phyloP scores from a whole-genome alignment of 2,888 invertebrate species.

The Xestia xanthographa region DNA sequence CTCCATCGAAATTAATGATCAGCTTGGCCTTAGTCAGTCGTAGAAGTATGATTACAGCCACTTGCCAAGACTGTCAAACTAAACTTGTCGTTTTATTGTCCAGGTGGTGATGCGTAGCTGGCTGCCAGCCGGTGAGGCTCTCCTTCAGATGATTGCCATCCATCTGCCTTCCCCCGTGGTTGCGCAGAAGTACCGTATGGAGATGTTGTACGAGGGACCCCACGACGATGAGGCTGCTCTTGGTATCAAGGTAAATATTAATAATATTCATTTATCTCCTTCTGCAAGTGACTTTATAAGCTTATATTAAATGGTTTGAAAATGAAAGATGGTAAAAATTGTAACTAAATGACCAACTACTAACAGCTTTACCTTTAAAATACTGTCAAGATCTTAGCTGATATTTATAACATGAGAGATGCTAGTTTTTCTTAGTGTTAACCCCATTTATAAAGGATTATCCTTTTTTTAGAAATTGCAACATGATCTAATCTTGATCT shows the following conservation, averaged over 20 bases:
- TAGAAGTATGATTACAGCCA: too few species aligned
- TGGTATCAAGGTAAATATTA: slow-evolving; percentile 93
- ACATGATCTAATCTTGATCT: too few species aligned
- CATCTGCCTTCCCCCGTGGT: slow-evolving; percentile 99
- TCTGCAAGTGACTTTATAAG: not conserved
- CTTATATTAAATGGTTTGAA: too few species aligned
- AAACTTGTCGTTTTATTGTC: not conserved
- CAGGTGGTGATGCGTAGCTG: slow-evolving; percentile 99
- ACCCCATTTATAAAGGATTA: too few species aligned
- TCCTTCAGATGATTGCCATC: slow-evolving; percentile 99
- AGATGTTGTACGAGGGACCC: slow-evolving; percentile 99
- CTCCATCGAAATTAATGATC: not conserved
- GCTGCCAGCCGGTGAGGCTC: slow-evolving; percentile 99
- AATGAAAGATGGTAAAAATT: not conserved
- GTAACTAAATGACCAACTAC: not conserved
- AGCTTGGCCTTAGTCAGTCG: not conserved
- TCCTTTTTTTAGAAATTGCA: too few species aligned
- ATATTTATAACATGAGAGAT: not conserved
- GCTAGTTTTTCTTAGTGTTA: too few species aligned
- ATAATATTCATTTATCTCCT: not conserved
- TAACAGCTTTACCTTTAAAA: not conserved
- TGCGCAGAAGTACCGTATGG: slow-evolving; percentile 99
- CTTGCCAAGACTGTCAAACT: not conserved
- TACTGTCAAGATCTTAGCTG: not conserved
- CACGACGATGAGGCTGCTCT: slow-evolving; percentile 98